Conservation (phyloP, 1,140 invertebrate genomes). For the Drosophila triauraria region DNA sequence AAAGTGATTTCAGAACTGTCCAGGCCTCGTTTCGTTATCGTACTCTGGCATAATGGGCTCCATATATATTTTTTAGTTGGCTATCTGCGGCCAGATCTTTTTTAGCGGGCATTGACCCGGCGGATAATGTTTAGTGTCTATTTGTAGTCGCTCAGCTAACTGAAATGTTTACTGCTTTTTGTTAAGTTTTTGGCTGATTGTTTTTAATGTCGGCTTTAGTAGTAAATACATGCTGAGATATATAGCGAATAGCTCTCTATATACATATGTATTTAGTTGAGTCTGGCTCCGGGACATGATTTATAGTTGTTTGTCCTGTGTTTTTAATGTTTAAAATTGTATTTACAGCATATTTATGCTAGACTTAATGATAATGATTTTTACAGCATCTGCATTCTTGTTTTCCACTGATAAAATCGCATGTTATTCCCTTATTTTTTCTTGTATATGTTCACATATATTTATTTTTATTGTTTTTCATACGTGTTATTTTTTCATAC, state of each 20-base stretch:
- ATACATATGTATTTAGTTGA: conserved; percentile 41
- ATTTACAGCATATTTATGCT: conserved; percentile 72
- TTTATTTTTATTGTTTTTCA: conserved; percentile 51
- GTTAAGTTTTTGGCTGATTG: conserved; percentile 22
- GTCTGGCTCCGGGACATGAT: conserved; percentile 44
- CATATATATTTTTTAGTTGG: conserved; percentile 23
- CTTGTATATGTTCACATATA: conserved; percentile 18
- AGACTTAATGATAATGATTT: conserved; percentile 72
- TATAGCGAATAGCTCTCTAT: conserved; percentile 32
- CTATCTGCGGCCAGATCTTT: conserved; percentile 28
- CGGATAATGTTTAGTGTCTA: conserved; percentile 29
- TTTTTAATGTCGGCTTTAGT: conserved; percentile 9
- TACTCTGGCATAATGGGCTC: conserved; percentile 23
- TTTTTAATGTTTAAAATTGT: conserved; percentile 75
- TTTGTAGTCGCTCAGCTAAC: conserved; percentile 38
- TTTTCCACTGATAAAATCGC: conserved; percentile 70
- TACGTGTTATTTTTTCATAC: conserved; percentile 32
- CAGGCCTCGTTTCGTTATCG: conserved; percentile 17
- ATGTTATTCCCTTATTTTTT: conserved; percentile 43
- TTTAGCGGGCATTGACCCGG: conserved; percentile 32
- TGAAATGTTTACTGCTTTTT: conserved; percentile 26
- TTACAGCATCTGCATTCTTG: conserved; percentile 71
- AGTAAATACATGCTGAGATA: conserved; percentile 30
- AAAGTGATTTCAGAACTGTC: conserved; percentile 59
- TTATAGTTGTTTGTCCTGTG: conserved; percentile 57